These are phyloP conservation scores for Smittia sp. DNA, from an alignment of 2,888 invertebrate species.

Conservation along the genomic window DNA sequence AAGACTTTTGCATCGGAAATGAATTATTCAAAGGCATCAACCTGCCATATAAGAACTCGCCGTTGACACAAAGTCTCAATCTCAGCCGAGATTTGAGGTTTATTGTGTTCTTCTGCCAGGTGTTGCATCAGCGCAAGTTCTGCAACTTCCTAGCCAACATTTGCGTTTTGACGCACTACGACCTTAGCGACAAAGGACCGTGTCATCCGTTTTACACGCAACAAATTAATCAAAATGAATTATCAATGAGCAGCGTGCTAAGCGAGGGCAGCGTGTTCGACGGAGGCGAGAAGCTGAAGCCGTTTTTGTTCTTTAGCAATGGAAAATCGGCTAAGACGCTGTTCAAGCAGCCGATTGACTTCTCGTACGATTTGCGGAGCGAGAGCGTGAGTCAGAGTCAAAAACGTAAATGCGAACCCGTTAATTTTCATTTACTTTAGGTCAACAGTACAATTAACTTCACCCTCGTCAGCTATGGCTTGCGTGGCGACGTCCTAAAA, in stretches of 20 bases:
- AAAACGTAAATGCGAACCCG: neutral
- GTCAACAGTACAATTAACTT: slow-evolving; percentile 34
- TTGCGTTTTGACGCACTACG: slow-evolving; percentile 61
- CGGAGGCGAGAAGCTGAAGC: slow-evolving; percentile 47
- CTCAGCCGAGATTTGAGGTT: slow-evolving; percentile 49
- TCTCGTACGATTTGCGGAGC: slow-evolving; percentile 41
- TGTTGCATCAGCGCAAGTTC: slow-evolving; percentile 55
- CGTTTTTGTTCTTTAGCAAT: slow-evolving; percentile 51
- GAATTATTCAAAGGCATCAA: slow-evolving; percentile 47
- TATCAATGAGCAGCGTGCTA: neutral
- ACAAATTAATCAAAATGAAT: slow-evolving; percentile 45
- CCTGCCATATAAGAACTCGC: neutral
- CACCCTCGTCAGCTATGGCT: slow-evolving; percentile 31
- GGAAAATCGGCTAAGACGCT: slow-evolving; percentile 46
- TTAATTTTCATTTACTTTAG: neutral
- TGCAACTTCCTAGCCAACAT: slow-evolving; percentile 68
- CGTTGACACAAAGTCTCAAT: slow-evolving; percentile 38
- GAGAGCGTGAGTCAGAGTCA: slow-evolving; percentile 28
- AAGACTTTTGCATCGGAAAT: slow-evolving; percentile 49
- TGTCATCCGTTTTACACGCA: slow-evolving; percentile 52
- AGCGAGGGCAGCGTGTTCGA: slow-evolving; percentile 43
- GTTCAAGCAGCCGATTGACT: slow-evolving; percentile 43
- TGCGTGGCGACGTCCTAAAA: slow-evolving; percentile 38
- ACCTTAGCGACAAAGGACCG: slow-evolving; percentile 55
- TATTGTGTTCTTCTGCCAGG: slow-evolving; percentile 51